Percentiles rank a stretch among this genome's conserved stretches.
Conservation (phyloP, 2,113 vertebrate genomes). For the Tauraco erythrolophus region DNA sequence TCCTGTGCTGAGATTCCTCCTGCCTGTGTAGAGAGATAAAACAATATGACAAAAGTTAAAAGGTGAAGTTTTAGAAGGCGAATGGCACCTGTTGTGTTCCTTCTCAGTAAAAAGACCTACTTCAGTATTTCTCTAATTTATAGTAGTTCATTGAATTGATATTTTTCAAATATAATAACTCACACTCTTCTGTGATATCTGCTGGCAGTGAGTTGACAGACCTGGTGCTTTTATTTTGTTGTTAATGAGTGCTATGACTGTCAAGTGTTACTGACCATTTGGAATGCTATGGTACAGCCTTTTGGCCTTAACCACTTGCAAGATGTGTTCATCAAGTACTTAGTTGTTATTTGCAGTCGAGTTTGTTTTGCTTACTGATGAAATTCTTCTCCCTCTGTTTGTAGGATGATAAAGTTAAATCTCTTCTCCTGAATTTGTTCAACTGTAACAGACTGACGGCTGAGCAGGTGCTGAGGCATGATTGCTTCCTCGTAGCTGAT, state of each 20-base stretch:
- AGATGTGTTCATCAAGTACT: not conserved
- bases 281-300: not conserved
- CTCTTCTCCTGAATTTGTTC: slow-evolving; percentile 72
- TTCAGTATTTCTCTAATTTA: not conserved
- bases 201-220: not conserved
- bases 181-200: accelerated
- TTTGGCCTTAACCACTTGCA: not conserved
- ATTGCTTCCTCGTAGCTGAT: slow-evolving; percentile 63
- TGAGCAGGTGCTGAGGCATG: slow-evolving; percentile 72
- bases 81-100: not conserved
- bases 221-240: not conserved
- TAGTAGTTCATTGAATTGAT: not conserved
- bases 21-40: not conserved
- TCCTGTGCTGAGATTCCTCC: too few species aligned
- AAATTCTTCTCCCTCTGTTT: slow-evolving; percentile 38
- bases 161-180: not conserved
- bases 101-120: not conserved
- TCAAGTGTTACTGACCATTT: not conserved
- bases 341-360: not conserved
- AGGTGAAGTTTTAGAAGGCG: not conserved
- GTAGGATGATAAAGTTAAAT: slow-evolving; percentile 73
- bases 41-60: not conserved
- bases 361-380: not conserved
- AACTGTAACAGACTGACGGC: slow-evolving; percentile 65
- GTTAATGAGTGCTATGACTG: not conserved